Evolutionary conservation across 1,140 invertebrate genomes (phyloP), one percentile per base, ranked within the genome.

Genomic region (Hormaphis cornu): DNA sequence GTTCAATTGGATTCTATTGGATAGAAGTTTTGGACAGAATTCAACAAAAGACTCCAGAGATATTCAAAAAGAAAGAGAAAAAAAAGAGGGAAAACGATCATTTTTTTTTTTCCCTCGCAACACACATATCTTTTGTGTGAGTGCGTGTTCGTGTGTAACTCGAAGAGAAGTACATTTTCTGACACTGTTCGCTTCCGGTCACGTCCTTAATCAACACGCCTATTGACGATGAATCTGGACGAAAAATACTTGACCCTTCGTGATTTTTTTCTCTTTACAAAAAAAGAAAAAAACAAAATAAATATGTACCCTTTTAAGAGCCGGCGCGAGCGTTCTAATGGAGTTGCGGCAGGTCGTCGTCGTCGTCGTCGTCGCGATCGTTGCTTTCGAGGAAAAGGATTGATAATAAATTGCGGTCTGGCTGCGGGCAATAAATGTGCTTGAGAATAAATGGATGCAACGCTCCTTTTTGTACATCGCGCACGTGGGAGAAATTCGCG

Each of bases 161-260:
- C 16, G 24, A n/a, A 30, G n/a, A 46, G n/a, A 63, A 30, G 46
- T 30, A 46, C 30, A 12, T 44, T 44, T 63, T 8, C 20, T 24
- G 18, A 24, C 12, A 9, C 12, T 63, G n/a, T n/a, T 48, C n/a
- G 2, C 40, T 33, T 30, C n/a, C n/a, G 26, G 37, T 44, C 40
- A 66, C 28, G 61, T 20, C 28, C 61, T 66, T 50, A 48, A 48
- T 66, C 44, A 66, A 33, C 61, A 35, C 18, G 20, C 24, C 44
- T 46, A 48, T 66, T 66, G 44, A 66, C 59, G 44, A n/a, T 2
- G n/a, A 48, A 22, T 22, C 42, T 16, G 18, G 1, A 35, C 5
- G 33, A 14, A 33, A 44, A 48, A 48, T 7, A 63, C 33, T 63
- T 63, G 35, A 46, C 40, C 44, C 28, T 9, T 1, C 12, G 18